Evolutionary conservation across 2,888 invertebrate species (phyloP).

Genomic region (Unio delphinus): DNA sequence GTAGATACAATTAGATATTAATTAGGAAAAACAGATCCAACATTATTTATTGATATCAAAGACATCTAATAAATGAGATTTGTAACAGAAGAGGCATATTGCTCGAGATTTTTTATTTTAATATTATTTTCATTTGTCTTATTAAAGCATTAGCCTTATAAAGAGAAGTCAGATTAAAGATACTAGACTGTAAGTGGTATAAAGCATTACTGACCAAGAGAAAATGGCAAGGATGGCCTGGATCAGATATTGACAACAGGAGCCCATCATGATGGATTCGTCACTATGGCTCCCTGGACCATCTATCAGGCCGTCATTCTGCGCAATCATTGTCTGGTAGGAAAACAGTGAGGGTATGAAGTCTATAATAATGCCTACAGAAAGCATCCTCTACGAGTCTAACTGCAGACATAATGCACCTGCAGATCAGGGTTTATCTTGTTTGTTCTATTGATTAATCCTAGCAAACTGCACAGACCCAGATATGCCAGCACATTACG

Average conservation of each 20-base stretch:
- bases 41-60: no score
- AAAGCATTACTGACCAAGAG: conserved; percentile 73
- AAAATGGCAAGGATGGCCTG: conserved; percentile 72
- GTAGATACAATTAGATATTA: no score
- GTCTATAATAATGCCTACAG: neutral
- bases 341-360: neutral
- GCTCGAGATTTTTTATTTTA: no score
- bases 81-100: no score
- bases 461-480: no score
- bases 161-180: neutral
- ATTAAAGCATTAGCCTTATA: neutral
- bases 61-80: no score
- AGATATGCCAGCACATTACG: no score
- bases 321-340: conserved; percentile 47
- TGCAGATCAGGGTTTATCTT: no score
- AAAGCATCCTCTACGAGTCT: neutral
- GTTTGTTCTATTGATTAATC: no score
- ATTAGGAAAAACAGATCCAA: no score
- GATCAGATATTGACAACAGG: conserved; percentile 61
- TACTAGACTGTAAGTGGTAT: neutral
- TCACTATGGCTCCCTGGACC: conserved; percentile 75
- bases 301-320: conserved; percentile 76
- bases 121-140: neutral
- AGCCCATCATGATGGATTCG: conserved; percentile 73
- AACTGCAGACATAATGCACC: no score